Evolutionary conservation across 1,140 invertebrate genomes (phyloP), one percentile per base, ranked within the genome.

Genomic region (Calycopis cecrops): DNA sequence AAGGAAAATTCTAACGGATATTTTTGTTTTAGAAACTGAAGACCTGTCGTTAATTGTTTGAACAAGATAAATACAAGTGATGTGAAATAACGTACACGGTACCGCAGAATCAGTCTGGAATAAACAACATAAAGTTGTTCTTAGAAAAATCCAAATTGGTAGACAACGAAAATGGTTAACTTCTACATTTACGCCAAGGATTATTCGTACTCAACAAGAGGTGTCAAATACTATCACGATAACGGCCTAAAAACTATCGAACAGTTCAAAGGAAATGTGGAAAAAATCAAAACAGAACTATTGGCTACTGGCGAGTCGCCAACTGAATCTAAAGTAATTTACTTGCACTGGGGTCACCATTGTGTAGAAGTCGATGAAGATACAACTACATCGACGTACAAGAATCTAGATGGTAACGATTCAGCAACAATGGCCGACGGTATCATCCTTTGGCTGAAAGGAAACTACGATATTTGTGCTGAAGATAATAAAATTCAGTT

Each of bases 161-260:
- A 28, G 2, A 28, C 21, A 28, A n/a, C 17, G 12, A 37, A 28
- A 42, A 67, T 60, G 49, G 38, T 48, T 11, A 48, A 63, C 42
- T 63, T 58, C 28, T 66, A 34, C 14, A 58, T 66, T 54, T 66
- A 66, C 57, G 64, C 65, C 16, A 64, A 61, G 57, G 65, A 67
- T 49, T 63, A 57, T 55, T 67, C 65, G 9, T 55, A 42, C 14
- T 64, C 62, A 28, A 68, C 62, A 8, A 3, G 40, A 9, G 35
- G 49, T 16, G 44, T 28, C 18, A 16, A 17, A 1, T 60, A 56
- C 58, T 68, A 62, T 50, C 59, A 69, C 38, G 48, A 9, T 8
- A 63, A 63, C 12, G 60, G 60, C 14, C 38, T 65, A n/a, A 53
- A 60, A 54, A 60, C 62, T 21, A 38, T 65, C 4, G 40, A 53